A percentile compares a stretch with the other conserved stretches of the same genome.
These are phyloP conservation scores for Nannobrachium achirus DNA, from an alignment of 2,113 vertebrate genomes.

Conservation along the genomic window DNA sequence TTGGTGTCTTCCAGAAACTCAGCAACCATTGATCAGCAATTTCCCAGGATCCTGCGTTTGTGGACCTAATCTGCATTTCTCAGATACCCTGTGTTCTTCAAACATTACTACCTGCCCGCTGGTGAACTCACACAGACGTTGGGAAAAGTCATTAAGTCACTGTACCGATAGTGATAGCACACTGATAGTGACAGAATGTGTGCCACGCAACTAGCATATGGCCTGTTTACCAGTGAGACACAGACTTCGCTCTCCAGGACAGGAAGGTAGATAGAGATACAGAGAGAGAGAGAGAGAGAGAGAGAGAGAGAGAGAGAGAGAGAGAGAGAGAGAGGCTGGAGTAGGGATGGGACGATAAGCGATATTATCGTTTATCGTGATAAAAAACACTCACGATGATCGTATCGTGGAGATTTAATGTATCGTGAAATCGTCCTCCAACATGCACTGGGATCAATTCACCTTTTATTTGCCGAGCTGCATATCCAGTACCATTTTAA, in stretches of 20 bases:
- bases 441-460: no score
- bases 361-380: no score
- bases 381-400: no score
- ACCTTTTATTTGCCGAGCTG: no score
- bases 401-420: no score
- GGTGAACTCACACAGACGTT: not conserved
- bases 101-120: not conserved
- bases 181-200: not conserved
- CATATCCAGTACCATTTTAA: no score
- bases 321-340: no score
- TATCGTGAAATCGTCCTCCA: no score
- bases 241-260: not conserved
- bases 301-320: no score
- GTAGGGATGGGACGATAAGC: no score
- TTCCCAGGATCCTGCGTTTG: slow-evolving; percentile 36
- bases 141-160: not conserved
- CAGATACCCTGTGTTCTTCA: not conserved
- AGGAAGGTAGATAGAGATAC: slow-evolving; percentile 8
- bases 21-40: slow-evolving; percentile 55
- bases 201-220: not conserved
- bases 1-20: slow-evolving; percentile 54
- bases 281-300: slow-evolving; percentile 6
- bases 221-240: slow-evolving; percentile 32
- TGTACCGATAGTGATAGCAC: not conserved
- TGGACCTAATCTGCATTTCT: slow-evolving; percentile 9